Conservation (phyloP, 1,140 invertebrate species). For the Rhagoletis zephyria region DNA sequence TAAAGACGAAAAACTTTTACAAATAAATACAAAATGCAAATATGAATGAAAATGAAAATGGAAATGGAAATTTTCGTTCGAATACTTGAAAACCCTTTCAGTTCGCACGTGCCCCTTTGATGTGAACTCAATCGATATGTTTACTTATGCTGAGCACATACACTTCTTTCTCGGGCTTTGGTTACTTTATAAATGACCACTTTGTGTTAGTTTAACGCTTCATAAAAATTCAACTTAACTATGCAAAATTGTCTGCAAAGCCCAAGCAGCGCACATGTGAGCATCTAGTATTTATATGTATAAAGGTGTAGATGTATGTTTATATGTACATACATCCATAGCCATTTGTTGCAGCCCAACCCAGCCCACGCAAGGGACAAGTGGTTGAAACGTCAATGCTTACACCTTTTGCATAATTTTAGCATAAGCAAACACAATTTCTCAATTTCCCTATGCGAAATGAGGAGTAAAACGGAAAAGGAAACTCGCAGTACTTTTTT, state of each 20-base stretch:
- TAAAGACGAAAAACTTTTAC: neutral
- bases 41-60: neutral
- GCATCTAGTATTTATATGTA: no score
- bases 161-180: constrained; percentile 8
- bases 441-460: constrained; percentile 35
- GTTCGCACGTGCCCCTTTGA: constrained; percentile 53
- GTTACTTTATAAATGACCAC: constrained; percentile 49
- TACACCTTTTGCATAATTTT: constrained; percentile 53
- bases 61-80: neutral
- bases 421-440: constrained; percentile 49
- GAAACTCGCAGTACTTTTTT: neutral
- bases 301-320: neutral
- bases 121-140: constrained; percentile 24
- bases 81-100: constrained; percentile 46
- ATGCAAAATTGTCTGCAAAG: constrained; percentile 34
- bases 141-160: constrained; percentile 39
- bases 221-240: constrained; percentile 45
- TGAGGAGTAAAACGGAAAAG: neutral
- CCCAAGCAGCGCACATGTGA: neutral
- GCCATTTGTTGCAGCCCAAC: neutral
- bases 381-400: constrained; percentile 49
- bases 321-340: neutral
- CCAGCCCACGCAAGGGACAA: constrained; percentile 26
- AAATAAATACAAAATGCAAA: constrained; percentile 44
- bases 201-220: constrained; percentile 45